Conservation (phyloP, 2,113 vertebrate genomes). For the Murina feae region DNA sequence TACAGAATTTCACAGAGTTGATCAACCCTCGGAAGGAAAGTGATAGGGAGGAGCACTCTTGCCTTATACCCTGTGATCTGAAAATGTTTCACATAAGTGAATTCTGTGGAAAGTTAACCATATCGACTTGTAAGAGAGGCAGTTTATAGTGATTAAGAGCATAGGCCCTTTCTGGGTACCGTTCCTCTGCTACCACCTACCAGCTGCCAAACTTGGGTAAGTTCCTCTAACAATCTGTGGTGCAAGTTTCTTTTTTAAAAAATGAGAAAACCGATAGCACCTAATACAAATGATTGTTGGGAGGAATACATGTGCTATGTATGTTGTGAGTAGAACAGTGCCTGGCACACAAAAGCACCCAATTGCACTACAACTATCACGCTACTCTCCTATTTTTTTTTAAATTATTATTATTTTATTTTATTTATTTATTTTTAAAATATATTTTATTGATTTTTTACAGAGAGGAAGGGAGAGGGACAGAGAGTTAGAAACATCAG, state of each 20-base stretch:
- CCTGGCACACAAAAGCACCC: not conserved
- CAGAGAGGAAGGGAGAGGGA: no score
- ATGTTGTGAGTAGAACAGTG: not conserved
- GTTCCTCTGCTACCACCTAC: not conserved
- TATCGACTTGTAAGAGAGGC: not conserved
- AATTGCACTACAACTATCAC: not conserved
- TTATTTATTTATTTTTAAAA: no score
- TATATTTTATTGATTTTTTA: no score
- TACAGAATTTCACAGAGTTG: not conserved
- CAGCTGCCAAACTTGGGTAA: not conserved
- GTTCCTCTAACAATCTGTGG: not conserved
- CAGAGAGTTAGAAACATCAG: no score
- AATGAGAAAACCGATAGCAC: not conserved
- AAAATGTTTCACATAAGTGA: not conserved
- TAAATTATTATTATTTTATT: not conserved
- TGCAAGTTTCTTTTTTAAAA: not conserved
- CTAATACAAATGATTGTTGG: not conserved
- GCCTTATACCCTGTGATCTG: not conserved
- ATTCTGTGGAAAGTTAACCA: not conserved
- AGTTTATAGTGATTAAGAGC: not conserved
- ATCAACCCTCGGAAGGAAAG: not conserved
- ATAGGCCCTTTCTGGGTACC: not conserved
- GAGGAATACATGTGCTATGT: not conserved
- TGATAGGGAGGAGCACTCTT: fast-evolving
- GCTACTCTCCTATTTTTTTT: not conserved